Conservation (phyloP, 2,797 vertebrate genomes). For the Phrynocephalus guinanensis region DNA sequence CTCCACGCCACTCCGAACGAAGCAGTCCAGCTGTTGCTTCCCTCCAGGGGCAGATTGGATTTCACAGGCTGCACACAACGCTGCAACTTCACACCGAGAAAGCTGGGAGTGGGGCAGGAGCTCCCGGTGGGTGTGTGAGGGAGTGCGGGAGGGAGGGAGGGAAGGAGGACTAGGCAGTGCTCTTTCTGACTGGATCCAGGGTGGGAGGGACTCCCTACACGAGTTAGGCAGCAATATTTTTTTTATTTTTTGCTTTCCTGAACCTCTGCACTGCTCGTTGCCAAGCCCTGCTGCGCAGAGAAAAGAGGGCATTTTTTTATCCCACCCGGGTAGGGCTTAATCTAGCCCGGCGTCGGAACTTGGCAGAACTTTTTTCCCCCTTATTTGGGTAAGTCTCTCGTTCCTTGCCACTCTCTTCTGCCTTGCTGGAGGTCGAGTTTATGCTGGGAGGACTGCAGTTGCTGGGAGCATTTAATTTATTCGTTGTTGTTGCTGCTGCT, state of each 20-base stretch:
- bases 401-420: background rate
- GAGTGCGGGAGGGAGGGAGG: background rate
- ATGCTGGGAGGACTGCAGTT: conserved; percentile 27
- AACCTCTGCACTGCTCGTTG: conserved; percentile 65
- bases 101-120: conserved; percentile 49
- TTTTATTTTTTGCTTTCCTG: conserved; percentile 60
- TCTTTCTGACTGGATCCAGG: conserved; percentile 51
- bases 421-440: conserved; percentile 14
- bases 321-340: conserved; percentile 54
- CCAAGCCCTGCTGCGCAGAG: conserved; percentile 51
- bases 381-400: conserved; percentile 67
- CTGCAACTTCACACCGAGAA: conserved; percentile 35
- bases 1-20: conserved; percentile 58
- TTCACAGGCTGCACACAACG: conserved; percentile 64
- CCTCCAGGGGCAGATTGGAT: conserved; percentile 63
- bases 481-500: no score
- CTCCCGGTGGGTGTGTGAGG: conserved; percentile 54
- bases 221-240: conserved; percentile 59
- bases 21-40: conserved; percentile 67
- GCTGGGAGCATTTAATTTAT: background rate
- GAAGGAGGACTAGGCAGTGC: conserved; percentile 36
- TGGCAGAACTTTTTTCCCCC: conserved; percentile 65
- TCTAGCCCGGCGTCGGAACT: conserved; percentile 71
- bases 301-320: conserved; percentile 46
- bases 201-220: conserved; percentile 62